phyloP scores from a whole-genome alignment of 2,113 vertebrate species.

The Pionites leucogaster region DNA sequence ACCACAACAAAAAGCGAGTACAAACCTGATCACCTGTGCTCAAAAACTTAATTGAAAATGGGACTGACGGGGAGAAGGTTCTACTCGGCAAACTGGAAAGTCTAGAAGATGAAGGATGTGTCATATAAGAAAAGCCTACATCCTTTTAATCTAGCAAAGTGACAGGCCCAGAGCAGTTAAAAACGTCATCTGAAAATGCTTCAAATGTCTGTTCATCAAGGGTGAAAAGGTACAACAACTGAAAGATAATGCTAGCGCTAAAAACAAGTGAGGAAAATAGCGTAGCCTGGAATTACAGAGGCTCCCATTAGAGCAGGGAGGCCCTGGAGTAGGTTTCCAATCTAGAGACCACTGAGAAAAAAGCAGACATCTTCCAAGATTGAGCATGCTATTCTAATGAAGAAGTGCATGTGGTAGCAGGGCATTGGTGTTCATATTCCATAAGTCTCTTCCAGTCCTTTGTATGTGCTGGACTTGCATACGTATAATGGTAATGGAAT shows the following conservation, averaged over 20 bases:
- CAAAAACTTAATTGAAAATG: not conserved
- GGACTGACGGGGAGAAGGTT: not conserved
- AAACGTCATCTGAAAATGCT: not conserved
- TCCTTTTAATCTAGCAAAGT: not conserved
- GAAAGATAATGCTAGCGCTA: not conserved
- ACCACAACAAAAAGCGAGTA: not conserved
- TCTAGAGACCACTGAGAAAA: not conserved
- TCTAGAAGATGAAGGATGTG: not conserved
- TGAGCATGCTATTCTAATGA: not conserved
- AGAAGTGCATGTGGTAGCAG: not conserved
- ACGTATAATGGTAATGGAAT: not conserved
- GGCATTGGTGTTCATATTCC: not conserved
- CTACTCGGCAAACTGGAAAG: not conserved
- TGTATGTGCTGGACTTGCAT: fast-evolving
- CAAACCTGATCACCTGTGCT: not conserved
- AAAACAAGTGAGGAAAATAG: not conserved
- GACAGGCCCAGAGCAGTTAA: not conserved
- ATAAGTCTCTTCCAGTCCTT: not conserved
- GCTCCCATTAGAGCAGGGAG: not conserved
- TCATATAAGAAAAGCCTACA: not conserved
- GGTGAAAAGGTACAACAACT: not conserved
- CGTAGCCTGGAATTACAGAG: not conserved
- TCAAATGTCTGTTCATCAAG: not conserved
- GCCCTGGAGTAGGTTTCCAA: not conserved
- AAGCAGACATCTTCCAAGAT: not conserved